These are phyloP conservation scores for Schizothorax lantsangensis DNA, from an alignment of 2,797 vertebrate genomes.

Conservation along the genomic window DNA sequence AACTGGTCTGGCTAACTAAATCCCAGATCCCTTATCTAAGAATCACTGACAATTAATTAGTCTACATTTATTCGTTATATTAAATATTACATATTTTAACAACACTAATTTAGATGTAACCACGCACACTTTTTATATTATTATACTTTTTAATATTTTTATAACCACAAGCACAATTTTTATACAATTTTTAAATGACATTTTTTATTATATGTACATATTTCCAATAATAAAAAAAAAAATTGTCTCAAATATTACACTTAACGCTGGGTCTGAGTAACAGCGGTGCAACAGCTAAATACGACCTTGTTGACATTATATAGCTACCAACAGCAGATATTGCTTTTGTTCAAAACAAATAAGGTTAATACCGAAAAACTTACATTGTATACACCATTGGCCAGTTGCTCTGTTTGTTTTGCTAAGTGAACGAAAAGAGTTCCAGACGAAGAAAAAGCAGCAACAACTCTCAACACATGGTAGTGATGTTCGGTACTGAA, in stretches of 20 bases:
- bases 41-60: not conserved
- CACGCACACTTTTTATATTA: not conserved
- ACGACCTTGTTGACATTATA: not conserved
- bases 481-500: not conserved
- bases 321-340: not conserved
- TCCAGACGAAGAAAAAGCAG: not conserved
- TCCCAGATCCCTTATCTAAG: not conserved
- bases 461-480: no score
- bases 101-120: not conserved
- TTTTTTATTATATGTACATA: not conserved
- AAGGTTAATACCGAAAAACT: not conserved
- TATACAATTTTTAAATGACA: not conserved
- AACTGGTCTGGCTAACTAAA: not conserved
- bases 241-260: not conserved
- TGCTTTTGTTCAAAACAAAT: not conserved
- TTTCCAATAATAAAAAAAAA: not conserved
- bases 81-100: not conserved
- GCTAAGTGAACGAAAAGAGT: not conserved
- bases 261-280: not conserved
- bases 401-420: not conserved
- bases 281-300: not conserved
- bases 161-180: not conserved
- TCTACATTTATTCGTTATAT: not conserved
- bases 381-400: not conserved
- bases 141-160: no score